Base-by-base conservation (phyloP, 2,888 invertebrate species). In the Hypselothyrea guttata region DNA sequence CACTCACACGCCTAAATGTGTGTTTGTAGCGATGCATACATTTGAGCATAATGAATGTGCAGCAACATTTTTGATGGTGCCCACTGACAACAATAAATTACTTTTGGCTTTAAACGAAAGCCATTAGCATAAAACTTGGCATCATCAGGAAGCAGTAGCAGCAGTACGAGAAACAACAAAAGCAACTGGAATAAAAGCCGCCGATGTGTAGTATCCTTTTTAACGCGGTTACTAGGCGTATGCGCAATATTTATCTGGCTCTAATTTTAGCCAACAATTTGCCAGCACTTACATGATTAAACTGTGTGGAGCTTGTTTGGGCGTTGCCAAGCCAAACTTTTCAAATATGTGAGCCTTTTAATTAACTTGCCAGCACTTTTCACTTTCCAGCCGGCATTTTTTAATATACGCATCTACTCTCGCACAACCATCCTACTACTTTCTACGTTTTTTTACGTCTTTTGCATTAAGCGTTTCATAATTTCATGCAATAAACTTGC, bases 71-170 rank as follows among this genome's bases (percentile, higher is more conserved):
- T 81, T 81, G 81, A 81, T 81, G 86, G 75, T 84, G 86, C 81
- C 71, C 81, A 84, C 79, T 84, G 86, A 86, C 86, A 84, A 82
- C 86, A 86, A 82, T 82, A 82, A 82, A 82, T 82, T 82, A 82
- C 81, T 82, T 84, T 84, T 82, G 81, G 86, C 81, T 86, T 82
- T 86, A 82, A 82, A 71, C 85, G 86, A 82, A 82, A 82, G 78
- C 81, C 81, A 82, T 82, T 82, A 82, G 81, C 81, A 82, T 84
- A 86, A 86, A 82, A 86, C 85, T 82, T 77, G 86, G 81, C 75
- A 84, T 72, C 79, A 76, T 57, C 74, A 75, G 67, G 15, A 51
- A 16, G 12, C 37, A 8, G 47, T 42, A 63, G 18, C 46, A 54
- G 8, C 30, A 52, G 45, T 9, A 33, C 2, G 13, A n/a, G 12